Percentiles rank a stretch among this genome's conserved stretches.
These are phyloP conservation scores for Chloropsis hardwickii DNA, from an alignment of 2,113 vertebrate genomes.

Conservation along the genomic window DNA sequence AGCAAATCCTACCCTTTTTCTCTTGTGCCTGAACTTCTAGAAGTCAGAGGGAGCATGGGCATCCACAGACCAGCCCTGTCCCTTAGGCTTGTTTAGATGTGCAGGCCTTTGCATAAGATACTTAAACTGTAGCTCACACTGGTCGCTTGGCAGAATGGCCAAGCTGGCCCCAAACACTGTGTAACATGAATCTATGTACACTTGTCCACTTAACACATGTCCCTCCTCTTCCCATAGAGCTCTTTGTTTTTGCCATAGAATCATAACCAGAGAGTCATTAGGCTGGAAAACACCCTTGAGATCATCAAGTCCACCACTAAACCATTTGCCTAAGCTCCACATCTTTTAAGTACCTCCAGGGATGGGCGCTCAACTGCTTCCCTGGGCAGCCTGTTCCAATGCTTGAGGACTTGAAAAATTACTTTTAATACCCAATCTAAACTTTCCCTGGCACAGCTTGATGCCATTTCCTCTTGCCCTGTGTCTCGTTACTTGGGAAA, in stretches of 20 bases:
- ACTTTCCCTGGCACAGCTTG: background rate
- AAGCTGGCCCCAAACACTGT: background rate
- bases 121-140: background rate
- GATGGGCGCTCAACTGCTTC: background rate
- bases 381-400: background rate
- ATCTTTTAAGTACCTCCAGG: background rate
- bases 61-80: background rate
- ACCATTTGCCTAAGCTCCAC: background rate
- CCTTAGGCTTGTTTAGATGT: background rate
- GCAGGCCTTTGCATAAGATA: background rate
- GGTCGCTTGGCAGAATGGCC: background rate
- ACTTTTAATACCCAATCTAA: background rate
- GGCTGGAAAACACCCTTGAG: background rate
- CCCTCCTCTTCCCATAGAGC: background rate
- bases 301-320: background rate
- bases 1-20: background rate
- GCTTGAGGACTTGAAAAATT: background rate
- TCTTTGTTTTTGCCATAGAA: rapidly evolving
- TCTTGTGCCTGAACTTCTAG: background rate
- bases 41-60: background rate
- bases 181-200: background rate
- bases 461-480: background rate
- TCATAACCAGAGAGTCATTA: background rate
- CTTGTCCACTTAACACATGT: background rate
- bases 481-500: background rate